Percentiles rank a stretch among this genome's conserved stretches.
Evolutionary conservation across 1,140 invertebrate species (phyloP).

Genomic region (Sycophila sp.): DNA sequence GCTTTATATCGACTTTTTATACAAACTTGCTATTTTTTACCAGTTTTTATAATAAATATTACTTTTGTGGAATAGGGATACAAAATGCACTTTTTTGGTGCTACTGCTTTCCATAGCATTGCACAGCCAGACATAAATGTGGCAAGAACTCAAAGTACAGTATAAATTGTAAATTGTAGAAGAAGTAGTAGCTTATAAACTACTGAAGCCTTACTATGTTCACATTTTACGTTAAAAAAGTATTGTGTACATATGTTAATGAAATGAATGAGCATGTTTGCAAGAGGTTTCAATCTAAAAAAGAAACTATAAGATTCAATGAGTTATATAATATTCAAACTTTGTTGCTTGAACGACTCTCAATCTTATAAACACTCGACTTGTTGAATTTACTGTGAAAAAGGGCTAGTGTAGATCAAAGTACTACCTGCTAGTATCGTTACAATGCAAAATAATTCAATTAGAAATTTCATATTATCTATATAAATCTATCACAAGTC

Average conservation of each 20-base stretch:
- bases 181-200: conserved; percentile 66
- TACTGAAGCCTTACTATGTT: conserved; percentile 68
- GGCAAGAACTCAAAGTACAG: conserved; percentile 55
- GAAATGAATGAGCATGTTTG: conserved; percentile 62
- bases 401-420: too few species aligned
- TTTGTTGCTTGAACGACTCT: conserved; percentile 25
- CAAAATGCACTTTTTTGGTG: conserved; percentile 47
- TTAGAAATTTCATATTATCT: too few species aligned
- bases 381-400: conserved; percentile 35
- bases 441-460: too few species aligned
- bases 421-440: too few species aligned
- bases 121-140: conserved; percentile 63
- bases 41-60: conserved; percentile 14
- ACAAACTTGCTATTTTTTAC: conserved; percentile 26
- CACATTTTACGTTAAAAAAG: conserved; percentile 60
- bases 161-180: conserved; percentile 67
- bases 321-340: conserved; percentile 39
- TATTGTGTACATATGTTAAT: conserved; percentile 67
- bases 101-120: conserved; percentile 64
- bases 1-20: conserved; percentile 17
- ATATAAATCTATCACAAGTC: too few species aligned
- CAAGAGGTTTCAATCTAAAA: conserved; percentile 58
- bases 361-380: conserved; percentile 29
- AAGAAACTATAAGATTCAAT: conserved; percentile 56
- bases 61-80: conserved; percentile 20